These are phyloP conservation scores for Pelobates fuscus DNA, from an alignment of 2,113 vertebrate genomes.

Conservation along the genomic window DNA sequence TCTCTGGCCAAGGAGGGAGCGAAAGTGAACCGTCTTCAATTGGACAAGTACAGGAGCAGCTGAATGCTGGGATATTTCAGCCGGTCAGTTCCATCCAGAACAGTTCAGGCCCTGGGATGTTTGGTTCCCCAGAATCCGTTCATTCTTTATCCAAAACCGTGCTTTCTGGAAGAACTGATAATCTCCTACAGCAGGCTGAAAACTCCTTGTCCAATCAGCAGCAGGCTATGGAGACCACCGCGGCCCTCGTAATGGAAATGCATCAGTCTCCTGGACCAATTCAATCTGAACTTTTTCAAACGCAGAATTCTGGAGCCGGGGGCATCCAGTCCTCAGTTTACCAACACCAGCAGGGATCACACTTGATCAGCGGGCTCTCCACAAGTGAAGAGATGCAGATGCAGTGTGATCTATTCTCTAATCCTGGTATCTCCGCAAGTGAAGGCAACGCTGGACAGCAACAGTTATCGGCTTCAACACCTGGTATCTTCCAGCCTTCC, in stretches of 20 bases:
- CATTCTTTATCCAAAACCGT: conserved; percentile 71
- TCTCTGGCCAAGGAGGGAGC: conserved; percentile 69
- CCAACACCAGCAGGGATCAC: conserved; percentile 72
- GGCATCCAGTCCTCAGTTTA: conserved; percentile 70
- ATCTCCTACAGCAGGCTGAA: conserved; percentile 74
- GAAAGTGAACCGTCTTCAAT: conserved; percentile 58
- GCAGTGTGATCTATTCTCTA: conserved; percentile 85
- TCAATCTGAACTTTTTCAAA: conserved; percentile 82
- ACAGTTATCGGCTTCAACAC: conserved; percentile 69
- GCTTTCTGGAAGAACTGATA: conserved; percentile 69
- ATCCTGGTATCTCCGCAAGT: conserved; percentile 70
- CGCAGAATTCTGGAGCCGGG: conserved; percentile 66
- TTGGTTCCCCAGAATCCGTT: conserved; percentile 70
- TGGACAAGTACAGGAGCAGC: conserved; percentile 70
- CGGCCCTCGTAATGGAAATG: conserved; percentile 77
- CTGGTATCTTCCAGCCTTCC: conserved; percentile 74
- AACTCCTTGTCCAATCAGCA: conserved; percentile 78
- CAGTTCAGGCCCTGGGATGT: conserved; percentile 68
- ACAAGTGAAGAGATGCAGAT: conserved; percentile 80
- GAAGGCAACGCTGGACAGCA: conserved; percentile 73
- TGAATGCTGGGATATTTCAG: conserved; percentile 79
- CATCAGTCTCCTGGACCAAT: conserved; percentile 76
- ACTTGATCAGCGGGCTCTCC: conserved; percentile 69
- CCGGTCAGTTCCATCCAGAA: conserved; percentile 76
- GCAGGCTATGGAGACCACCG: conserved; percentile 81